Evolutionary conservation across 2,888 invertebrate species (phyloP).

Genomic region (Itoplectis maculator): DNA sequence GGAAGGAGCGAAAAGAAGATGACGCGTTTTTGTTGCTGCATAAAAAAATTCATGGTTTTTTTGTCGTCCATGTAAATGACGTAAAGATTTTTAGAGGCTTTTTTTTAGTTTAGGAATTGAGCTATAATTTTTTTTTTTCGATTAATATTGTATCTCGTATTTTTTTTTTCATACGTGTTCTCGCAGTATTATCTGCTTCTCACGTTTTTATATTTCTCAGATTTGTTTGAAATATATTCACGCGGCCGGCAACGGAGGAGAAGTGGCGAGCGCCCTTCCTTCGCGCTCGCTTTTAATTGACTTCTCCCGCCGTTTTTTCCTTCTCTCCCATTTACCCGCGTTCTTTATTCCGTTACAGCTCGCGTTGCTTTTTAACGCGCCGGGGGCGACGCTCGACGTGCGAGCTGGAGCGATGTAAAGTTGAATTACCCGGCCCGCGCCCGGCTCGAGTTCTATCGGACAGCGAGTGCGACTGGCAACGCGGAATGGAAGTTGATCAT

Average conservation of each 20-base stretch:
- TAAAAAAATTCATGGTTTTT: too few relatives aligned
- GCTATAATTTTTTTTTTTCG: too few relatives aligned
- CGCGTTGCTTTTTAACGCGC: too few relatives aligned
- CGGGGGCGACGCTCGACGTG: too few relatives aligned
- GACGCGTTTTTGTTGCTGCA: too few relatives aligned
- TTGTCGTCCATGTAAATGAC: too few relatives aligned
- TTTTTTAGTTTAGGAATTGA: slow-evolving; percentile 4
- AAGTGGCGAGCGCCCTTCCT: slow-evolving; percentile 23
- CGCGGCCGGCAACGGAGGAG: slow-evolving; percentile 20
- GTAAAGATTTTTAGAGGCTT: too few relatives aligned
- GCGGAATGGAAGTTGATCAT: too few relatives aligned
- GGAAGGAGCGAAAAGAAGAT: too few relatives aligned
- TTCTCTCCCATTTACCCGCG: slow-evolving; percentile 22
- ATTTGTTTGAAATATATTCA: slow-evolving; percentile 50
- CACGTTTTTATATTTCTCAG: slow-evolving; percentile 33
- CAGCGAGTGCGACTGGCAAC: too few relatives aligned
- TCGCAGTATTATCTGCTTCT: slow-evolving; percentile 23
- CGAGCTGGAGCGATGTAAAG: not conserved
- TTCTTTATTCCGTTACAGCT: slow-evolving; percentile 26
- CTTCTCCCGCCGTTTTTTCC: slow-evolving; percentile 47
- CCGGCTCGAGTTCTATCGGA: not conserved
- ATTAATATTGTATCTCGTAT: slow-evolving; percentile 3
- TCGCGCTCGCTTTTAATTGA: slow-evolving; percentile 75
- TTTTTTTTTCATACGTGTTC: slow-evolving; percentile 1
- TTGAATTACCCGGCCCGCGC: slow-evolving; percentile 13